These are phyloP conservation scores for Gambusia affinis DNA, from an alignment of 2,113 vertebrate genomes.

Conservation along the genomic window DNA sequence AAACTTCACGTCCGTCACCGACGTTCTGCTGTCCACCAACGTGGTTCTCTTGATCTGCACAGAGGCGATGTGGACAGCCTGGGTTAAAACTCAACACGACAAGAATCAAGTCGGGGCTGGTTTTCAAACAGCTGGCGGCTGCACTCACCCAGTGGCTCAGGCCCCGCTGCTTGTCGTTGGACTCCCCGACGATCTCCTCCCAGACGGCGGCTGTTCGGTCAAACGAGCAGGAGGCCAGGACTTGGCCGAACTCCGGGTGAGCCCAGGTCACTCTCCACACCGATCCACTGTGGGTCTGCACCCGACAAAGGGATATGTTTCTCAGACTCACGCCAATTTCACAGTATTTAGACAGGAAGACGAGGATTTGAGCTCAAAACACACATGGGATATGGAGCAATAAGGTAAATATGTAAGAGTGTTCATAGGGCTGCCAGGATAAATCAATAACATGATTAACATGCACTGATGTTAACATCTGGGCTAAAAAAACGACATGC, in stretches of 20 bases:
- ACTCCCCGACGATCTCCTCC: slow-evolving; percentile 99
- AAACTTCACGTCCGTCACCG: slow-evolving; percentile 98
- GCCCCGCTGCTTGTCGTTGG: slow-evolving; percentile 96
- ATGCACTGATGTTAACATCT: neutral
- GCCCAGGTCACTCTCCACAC: slow-evolving; percentile 99
- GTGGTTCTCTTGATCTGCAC: slow-evolving; percentile 97
- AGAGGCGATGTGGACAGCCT: neutral
- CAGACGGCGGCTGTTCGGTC: slow-evolving; percentile 96
- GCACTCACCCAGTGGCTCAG: slow-evolving; percentile 95
- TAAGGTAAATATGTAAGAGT: no score
- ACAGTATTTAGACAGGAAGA: neutral
- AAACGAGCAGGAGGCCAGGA: slow-evolving; percentile 95
- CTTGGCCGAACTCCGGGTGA: slow-evolving; percentile 97
- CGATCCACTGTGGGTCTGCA: slow-evolving; percentile 94
- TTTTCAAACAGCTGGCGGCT: neutral
- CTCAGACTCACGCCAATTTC: neutral
- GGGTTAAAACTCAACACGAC: neutral
- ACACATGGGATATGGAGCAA: no score
- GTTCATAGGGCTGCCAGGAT: no score
- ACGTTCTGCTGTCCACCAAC: slow-evolving; percentile 96
- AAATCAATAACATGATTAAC: no score
- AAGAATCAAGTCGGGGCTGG: neutral
- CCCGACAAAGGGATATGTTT: neutral
- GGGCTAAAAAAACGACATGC: neutral
- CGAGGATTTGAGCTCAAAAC: no score